A percentile compares a stretch with the other conserved stretches of the same genome.
Conservation (phyloP, 2,113 vertebrate species). For the Cinclus mexicanus region DNA sequence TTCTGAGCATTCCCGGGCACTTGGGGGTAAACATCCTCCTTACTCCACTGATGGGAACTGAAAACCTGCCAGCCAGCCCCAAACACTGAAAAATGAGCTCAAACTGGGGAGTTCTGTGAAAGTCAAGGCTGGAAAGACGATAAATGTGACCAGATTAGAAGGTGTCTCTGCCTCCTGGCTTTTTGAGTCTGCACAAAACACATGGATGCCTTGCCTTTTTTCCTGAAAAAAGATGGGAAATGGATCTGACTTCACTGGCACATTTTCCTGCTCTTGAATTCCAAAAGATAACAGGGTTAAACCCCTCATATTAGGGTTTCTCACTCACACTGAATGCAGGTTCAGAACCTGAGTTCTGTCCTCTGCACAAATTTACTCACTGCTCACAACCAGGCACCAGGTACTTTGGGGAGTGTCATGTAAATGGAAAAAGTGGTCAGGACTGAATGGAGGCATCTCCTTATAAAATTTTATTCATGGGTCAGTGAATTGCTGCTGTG, state of each 20-base stretch:
- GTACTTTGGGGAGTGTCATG: not conserved
- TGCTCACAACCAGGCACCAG: not conserved
- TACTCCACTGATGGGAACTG: not conserved
- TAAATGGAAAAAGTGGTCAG: not conserved
- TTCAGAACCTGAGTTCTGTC: not conserved
- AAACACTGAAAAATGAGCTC: constrained; percentile 40
- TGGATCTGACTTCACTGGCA: not conserved
- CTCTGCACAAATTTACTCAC: not conserved
- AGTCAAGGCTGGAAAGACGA: not conserved
- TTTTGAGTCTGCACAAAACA: not conserved
- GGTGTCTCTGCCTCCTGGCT: not conserved
- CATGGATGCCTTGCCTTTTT: not conserved
- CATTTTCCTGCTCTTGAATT: not conserved
- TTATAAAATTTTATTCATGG: not conserved
- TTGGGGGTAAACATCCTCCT: not conserved
- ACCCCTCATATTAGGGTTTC: not conserved
- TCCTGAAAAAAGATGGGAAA: not conserved
- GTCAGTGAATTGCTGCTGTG: not conserved
- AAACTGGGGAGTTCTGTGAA: not conserved
- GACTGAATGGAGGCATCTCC: not conserved
- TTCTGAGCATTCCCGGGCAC: not conserved
- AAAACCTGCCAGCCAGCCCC: constrained; percentile 35
- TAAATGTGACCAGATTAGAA: not conserved
- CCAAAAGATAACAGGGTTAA: not conserved
- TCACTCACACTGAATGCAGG: not conserved